phyloP scores from a whole-genome alignment of 92 coral and sea anemone genomes.

The Phymanthus crucifer region DNA sequence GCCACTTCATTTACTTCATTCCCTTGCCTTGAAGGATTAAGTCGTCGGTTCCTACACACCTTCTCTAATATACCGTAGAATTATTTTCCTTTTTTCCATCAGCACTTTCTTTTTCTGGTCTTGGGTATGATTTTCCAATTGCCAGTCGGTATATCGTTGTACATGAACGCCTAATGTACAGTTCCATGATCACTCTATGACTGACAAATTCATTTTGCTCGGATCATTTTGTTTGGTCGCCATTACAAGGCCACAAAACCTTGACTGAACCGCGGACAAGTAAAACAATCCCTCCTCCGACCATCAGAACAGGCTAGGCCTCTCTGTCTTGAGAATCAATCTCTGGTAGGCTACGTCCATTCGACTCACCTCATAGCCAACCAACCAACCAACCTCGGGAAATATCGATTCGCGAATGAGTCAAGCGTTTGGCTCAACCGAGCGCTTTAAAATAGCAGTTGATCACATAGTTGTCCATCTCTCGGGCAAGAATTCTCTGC shows the following conservation, averaged over 20 bases:
- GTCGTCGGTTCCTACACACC: background rate
- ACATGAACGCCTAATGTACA: background rate
- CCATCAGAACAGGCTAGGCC: background rate
- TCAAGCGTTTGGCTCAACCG: conserved; percentile 1
- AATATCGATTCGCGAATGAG: background rate
- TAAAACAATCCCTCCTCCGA: conserved; percentile 4
- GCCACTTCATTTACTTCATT: conserved; percentile 13
- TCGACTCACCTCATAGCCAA: background rate
- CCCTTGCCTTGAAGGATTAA: background rate
- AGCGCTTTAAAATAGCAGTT: background rate
- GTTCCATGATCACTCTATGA: conserved; percentile 10
- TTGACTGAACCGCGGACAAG: background rate
- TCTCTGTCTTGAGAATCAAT: background rate
- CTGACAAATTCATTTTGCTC: background rate
- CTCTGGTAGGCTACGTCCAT: background rate
- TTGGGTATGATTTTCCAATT: background rate
- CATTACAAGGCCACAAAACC: conserved; percentile 16
- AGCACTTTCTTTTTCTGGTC: background rate
- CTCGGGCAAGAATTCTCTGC: background rate
- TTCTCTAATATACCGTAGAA: background rate
- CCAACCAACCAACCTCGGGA: background rate
- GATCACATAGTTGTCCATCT: background rate
- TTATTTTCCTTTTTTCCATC: conserved; percentile 1
- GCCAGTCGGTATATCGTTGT: background rate
- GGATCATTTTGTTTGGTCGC: conserved; percentile 5